These are phyloP conservation scores for Sinocyclocheilus anophthalmus DNA, from an alignment of 2,113 vertebrate genomes.

Conservation along the genomic window DNA sequence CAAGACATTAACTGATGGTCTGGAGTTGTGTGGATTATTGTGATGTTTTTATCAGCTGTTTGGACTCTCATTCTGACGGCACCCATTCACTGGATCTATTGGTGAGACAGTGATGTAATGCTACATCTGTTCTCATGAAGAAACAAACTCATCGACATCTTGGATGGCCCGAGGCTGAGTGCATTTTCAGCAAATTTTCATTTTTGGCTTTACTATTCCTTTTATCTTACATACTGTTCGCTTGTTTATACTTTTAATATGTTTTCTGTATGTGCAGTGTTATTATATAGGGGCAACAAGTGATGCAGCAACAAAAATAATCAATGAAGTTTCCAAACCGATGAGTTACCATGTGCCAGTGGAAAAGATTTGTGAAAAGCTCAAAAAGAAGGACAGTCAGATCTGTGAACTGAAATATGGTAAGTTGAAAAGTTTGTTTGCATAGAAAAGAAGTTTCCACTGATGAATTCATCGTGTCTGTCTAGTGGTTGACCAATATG, in stretches of 20 bases:
- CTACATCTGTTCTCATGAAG: neutral
- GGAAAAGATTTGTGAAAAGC: conserved; percentile 95
- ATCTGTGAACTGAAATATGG: conserved; percentile 98
- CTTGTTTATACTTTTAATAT: neutral
- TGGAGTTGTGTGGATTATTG: too few species aligned
- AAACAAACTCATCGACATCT: too few species aligned
- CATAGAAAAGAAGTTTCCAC: neutral
- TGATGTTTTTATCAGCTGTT: neutral
- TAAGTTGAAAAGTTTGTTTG: conserved; percentile 62
- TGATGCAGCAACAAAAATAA: conserved; percentile 96
- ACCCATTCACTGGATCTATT: neutral
- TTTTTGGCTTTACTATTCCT: neutral
- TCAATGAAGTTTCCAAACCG: conserved; percentile 93
- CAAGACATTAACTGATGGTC: too few species aligned
- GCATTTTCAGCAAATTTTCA: neutral
- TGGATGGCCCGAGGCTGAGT: too few species aligned
- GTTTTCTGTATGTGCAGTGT: conserved; percentile 76
- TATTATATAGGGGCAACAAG: conserved; percentile 95
- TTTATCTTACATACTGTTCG: neutral
- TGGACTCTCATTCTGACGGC: neutral
- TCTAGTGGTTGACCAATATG: neutral
- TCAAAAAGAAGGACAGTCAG: conserved; percentile 96
- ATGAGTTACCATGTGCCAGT: conserved; percentile 91
- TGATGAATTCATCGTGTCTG: neutral
- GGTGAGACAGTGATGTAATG: neutral